phyloP scores from a whole-genome alignment of 2,888 invertebrate species.

The Sipunculus nudus region DNA sequence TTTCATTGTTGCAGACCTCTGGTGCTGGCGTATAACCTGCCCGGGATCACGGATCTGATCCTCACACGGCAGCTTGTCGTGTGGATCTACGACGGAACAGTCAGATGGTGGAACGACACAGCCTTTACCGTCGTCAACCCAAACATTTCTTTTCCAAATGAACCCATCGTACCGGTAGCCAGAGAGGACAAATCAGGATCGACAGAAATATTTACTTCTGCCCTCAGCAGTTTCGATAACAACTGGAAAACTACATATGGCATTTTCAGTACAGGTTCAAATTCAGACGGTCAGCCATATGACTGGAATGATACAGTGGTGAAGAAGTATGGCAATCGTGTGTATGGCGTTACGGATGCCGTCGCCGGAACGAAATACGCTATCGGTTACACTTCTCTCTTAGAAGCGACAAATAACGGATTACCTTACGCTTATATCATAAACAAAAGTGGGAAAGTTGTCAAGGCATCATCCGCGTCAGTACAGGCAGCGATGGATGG shows the following conservation, averaged over 20 bases:
- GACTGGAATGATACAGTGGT: slow-evolving; percentile 25
- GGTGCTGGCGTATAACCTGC: slow-evolving; percentile 53
- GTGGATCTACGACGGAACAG: slow-evolving; percentile 58
- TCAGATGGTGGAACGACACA: slow-evolving; percentile 51
- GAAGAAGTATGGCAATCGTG: no score
- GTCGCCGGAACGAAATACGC: no score
- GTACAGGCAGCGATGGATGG: slow-evolving; percentile 46
- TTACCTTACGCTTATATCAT: slow-evolving; percentile 43
- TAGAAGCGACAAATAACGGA: slow-evolving; percentile 39
- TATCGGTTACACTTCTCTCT: slow-evolving; percentile 53
- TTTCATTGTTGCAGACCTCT: slow-evolving; percentile 48
- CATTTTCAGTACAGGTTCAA: slow-evolving; percentile 38
- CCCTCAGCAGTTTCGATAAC: slow-evolving; percentile 46
- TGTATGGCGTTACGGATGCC: no score
- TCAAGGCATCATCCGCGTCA: slow-evolving; percentile 31
- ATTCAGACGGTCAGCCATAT: slow-evolving; percentile 18
- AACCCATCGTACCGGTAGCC: slow-evolving; percentile 50
- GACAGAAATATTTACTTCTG: slow-evolving; percentile 53
- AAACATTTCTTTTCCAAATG: slow-evolving; percentile 38
- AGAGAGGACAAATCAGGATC: slow-evolving; percentile 59
- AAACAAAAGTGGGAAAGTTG: slow-evolving; percentile 43
- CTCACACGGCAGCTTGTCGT: slow-evolving; percentile 49
- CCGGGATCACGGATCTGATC: slow-evolving; percentile 40
- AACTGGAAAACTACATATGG: slow-evolving; percentile 50
- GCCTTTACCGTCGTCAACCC: slow-evolving; percentile 44